These are phyloP conservation scores for Lagria hirta DNA, from an alignment of 2,888 invertebrate genomes.

Conservation along the genomic window DNA sequence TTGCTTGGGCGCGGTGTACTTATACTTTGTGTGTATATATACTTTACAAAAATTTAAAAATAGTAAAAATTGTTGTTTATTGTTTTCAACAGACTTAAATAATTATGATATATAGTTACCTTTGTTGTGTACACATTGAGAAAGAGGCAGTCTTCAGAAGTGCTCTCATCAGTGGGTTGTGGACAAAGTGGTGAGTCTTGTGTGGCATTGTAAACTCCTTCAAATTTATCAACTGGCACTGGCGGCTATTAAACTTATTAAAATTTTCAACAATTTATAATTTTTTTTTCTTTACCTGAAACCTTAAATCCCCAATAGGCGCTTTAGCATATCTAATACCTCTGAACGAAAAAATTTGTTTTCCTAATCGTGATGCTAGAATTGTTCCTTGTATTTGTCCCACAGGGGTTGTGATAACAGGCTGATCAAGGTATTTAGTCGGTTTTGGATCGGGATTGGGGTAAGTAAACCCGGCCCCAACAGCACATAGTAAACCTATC, in stretches of 20 bases:
- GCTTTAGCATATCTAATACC: constrained; percentile 44
- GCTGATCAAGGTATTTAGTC: constrained; percentile 20
- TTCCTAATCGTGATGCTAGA: constrained; percentile 40
- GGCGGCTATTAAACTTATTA: too few species aligned
- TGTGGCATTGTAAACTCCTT: constrained; percentile 43
- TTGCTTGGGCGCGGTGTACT: too few species aligned
- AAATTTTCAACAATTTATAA: constrained; percentile 12
- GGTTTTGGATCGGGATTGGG: constrained; percentile 21
- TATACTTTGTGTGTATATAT: too few species aligned
- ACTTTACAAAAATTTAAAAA: too few species aligned
- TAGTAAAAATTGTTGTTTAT: too few species aligned
- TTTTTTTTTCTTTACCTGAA: constrained; percentile 43
- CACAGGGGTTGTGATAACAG: constrained; percentile 31
- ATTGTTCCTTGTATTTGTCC: constrained; percentile 42
- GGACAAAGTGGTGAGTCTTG: constrained; percentile 46
- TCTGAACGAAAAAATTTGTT: constrained; percentile 42
- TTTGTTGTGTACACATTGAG: constrained; percentile 62
- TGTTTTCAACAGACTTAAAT: too few species aligned
- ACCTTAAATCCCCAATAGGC: constrained; percentile 48
- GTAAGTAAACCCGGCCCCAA: constrained; percentile 12
- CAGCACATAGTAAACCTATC: constrained; percentile 8
- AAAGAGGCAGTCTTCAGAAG: constrained; percentile 65
- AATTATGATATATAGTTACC: too few species aligned
- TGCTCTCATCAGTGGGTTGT: constrained; percentile 40
- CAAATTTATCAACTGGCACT: constrained; percentile 42